Evolutionary conservation across 2,113 vertebrate genomes (phyloP).

Genomic region (Asarcornis scutulata): DNA sequence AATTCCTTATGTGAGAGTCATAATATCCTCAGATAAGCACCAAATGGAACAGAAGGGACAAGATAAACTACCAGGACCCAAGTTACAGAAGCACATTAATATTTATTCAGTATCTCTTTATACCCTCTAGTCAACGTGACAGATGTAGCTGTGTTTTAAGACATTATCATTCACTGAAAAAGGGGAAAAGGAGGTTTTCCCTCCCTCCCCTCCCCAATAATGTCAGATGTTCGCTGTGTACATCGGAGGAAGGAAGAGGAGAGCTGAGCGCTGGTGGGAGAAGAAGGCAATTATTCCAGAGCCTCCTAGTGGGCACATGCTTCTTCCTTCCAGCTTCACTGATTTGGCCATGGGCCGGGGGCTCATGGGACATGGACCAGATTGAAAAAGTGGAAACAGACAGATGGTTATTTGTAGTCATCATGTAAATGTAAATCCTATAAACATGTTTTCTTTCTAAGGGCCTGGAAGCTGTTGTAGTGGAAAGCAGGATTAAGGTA

Average conservation of each 20-base stretch:
- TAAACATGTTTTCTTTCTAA: constrained; percentile 60
- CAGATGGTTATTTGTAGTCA: constrained; percentile 82
- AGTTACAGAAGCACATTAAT: constrained; percentile 57
- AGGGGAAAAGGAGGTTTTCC: constrained; percentile 61
- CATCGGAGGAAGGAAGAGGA: neutral
- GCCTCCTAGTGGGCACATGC: constrained; percentile 54
- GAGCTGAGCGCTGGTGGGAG: constrained; percentile 63
- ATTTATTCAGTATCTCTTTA: constrained; percentile 69
- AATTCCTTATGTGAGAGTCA: neutral
- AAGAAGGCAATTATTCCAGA: constrained; percentile 80
- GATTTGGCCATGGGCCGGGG: constrained; percentile 63
- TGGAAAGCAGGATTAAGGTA: constrained; percentile 51
- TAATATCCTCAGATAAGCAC: neutral
- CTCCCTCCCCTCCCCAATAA: neutral
- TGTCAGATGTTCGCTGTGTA: neutral
- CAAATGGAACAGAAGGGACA: neutral
- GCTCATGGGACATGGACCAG: constrained; percentile 69
- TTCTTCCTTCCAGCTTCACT: constrained; percentile 61
- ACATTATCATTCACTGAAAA: constrained; percentile 55
- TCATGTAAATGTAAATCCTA: constrained; percentile 76
- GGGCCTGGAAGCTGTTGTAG: constrained; percentile 36
- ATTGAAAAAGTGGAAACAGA: constrained; percentile 74
- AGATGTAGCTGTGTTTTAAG: constrained; percentile 74
- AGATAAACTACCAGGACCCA: neutral
- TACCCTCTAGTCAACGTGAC: constrained; percentile 76